phyloP scores from a whole-genome alignment of 2,797 vertebrate species.

The Oreonectes daqikongensis region DNA sequence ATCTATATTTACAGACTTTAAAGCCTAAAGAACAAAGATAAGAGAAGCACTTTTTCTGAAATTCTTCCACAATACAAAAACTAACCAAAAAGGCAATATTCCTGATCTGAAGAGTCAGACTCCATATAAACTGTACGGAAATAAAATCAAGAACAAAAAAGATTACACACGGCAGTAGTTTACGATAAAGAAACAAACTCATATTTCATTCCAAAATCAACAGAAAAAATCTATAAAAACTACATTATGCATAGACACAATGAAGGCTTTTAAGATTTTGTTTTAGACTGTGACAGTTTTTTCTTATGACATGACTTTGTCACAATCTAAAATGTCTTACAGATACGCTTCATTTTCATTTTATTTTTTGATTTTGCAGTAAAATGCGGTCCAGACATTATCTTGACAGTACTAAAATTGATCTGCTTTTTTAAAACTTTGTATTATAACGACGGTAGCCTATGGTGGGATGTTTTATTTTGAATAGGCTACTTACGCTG shows the following conservation, averaged over 20 bases:
- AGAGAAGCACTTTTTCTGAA: slow-evolving; percentile 69
- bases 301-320: not conserved
- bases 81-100: slow-evolving; percentile 69
- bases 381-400: not conserved
- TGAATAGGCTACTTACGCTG: slow-evolving; percentile 66
- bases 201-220: not conserved
- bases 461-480: slow-evolving; percentile 68
- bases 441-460: slow-evolving; percentile 67
- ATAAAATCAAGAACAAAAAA: no score
- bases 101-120: not conserved
- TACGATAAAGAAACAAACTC: not conserved
- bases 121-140: slow-evolving; percentile 28
- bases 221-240: not conserved
- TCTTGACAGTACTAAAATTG: slow-evolving; percentile 14
- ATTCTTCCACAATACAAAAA: slow-evolving; percentile 68
- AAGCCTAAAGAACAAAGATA: slow-evolving; percentile 77
- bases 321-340: not conserved
- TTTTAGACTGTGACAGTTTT: not conserved
- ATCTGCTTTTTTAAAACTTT: slow-evolving; percentile 55
- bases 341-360: not conserved
- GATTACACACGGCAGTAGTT: not conserved
- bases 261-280: not conserved
- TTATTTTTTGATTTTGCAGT: not conserved
- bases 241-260: not conserved
- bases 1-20: slow-evolving; percentile 38